Evolutionary conservation across 2,888 invertebrate genomes (phyloP).

Genomic region (Ischnus inquisitorius): DNA sequence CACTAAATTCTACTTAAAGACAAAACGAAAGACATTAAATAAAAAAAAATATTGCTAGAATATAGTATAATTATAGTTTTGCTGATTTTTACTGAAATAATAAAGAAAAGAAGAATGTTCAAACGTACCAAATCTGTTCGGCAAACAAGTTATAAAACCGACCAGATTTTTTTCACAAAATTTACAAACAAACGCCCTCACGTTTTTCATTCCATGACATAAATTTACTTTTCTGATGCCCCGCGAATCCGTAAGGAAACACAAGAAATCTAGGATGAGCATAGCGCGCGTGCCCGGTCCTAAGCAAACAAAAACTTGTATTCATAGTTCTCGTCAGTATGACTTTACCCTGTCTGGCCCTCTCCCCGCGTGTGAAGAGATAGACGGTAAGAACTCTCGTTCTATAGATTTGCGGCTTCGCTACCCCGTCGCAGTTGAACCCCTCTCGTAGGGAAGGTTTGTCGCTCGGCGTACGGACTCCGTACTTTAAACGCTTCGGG

Average conservation of each 20-base stretch:
- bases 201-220: neutral
- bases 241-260: conserved; percentile 37
- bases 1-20: too few relatives aligned
- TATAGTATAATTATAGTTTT: too few relatives aligned
- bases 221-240: neutral
- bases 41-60: too few relatives aligned
- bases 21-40: too few relatives aligned
- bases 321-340: neutral
- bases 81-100: too few relatives aligned
- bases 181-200: neutral
- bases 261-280: conserved; percentile 42
- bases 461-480: neutral
- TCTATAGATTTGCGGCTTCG: conserved; percentile 9
- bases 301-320: conserved; percentile 52
- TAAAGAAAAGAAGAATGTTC: too few relatives aligned
- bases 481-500: conserved; percentile 53
- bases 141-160: too few relatives aligned
- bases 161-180: too few relatives aligned
- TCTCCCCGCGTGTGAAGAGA: neutral
- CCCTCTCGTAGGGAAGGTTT: conserved; percentile 30
- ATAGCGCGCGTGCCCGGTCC: conserved; percentile 56
- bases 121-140: too few relatives aligned
- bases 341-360: conserved; percentile 16
- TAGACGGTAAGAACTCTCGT: conserved; percentile 17
- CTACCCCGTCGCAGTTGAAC: conserved; percentile 7